Base-by-base conservation (phyloP, 1,140 invertebrate genomes). In the Triops cancriformis region DNA sequence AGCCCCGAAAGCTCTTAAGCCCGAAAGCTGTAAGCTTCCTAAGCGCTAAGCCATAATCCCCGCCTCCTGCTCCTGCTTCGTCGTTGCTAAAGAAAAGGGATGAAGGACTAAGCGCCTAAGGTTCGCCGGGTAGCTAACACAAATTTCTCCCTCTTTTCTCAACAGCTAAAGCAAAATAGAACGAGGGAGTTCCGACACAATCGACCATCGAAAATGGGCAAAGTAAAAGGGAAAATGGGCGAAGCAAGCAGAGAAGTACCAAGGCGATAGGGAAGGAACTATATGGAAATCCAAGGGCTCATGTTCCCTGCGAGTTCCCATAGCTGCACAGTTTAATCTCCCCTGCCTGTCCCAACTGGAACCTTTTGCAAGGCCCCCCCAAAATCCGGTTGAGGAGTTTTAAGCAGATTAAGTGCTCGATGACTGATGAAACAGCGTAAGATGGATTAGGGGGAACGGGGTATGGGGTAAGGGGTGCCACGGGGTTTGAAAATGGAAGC, bases 291-390 rank as follows among this genome's bases (percentile, higher is more conserved):
- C 51, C 51, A 23, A 14, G 51, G 51, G 51, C 51, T 64, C 51
- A 64, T 64, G 51, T 64, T 64, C 51, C 51, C 51, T 10, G 51
- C 18, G 23, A 23, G 14, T 64, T 64, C 51, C 51, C 51, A 64
- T 64, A 64, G 51, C 51, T 64, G 51, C n/a, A 64, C 51, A 64
- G 51, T 64, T 64, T 64, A 64, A 64, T 64, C 51, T 64, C 51
- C 51, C 51, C 51, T 64, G 51, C 51, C 51, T 64, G 51, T 64
- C 51, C 51, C 51, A 23, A 64, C 51, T 64, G 51, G 51, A 64
- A 64, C 51, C 51, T 64, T 64, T 64, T 64, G 51, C 51, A 64
- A 64, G 51, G 10, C 51, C 51, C 51, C 45, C 45, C 51, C 31
- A 37, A 64, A 64, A 64, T 64, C 51, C 51, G 51, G 51, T 64